Percentiles rank a stretch among this genome's conserved stretches.
Conservation (phyloP, 2,888 invertebrate species). For the Drosophila leonis region DNA sequence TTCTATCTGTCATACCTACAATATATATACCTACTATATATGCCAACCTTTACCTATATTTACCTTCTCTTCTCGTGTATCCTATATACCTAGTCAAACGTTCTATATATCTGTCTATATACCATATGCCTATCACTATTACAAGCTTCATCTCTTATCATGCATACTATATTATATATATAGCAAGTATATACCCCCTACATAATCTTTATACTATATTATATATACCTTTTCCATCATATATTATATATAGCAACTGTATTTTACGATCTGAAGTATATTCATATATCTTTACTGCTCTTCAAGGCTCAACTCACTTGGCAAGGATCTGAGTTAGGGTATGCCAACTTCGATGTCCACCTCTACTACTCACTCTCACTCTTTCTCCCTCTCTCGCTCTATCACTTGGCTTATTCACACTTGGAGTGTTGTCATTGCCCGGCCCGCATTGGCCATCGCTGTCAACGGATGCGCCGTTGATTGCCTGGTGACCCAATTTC, state of each 20-base stretch:
- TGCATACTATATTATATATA: no score
- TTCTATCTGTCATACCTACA: no score
- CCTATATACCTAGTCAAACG: no score
- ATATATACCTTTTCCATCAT: background rate
- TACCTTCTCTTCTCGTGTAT: background rate
- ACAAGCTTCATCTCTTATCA: no score
- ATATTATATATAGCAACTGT: background rate
- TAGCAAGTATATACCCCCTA: background rate
- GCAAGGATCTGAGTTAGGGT: background rate
- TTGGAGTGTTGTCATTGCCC: background rate
- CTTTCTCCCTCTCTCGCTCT: background rate
- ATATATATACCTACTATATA: no score
- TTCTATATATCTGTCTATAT: no score
- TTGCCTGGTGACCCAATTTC: slow-evolving; percentile 58
- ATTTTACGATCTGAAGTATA: background rate
- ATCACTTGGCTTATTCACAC: background rate
- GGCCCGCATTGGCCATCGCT: background rate
- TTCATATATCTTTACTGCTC: background rate
- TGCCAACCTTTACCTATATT: background rate
- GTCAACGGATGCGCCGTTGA: slow-evolving; percentile 37
- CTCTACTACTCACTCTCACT: background rate
- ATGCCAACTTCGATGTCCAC: background rate
- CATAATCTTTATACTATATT: background rate
- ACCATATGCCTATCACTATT: no score
- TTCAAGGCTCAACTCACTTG: background rate